These are phyloP conservation scores for Philotrypesis tridentata DNA, from an alignment of 1,140 invertebrate species.

Conservation along the genomic window DNA sequence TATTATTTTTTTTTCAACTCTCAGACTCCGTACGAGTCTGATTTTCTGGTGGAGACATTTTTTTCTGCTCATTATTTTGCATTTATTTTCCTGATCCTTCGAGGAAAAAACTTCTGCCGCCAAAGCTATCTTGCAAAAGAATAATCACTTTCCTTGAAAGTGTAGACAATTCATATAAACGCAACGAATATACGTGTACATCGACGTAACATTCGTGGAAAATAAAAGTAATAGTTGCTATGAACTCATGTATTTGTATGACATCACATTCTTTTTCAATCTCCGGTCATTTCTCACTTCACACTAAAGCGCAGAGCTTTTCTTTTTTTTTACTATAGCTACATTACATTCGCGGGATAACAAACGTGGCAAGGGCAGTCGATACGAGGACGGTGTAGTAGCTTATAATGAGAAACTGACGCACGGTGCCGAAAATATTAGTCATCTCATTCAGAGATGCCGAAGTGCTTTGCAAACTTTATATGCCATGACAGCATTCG, in stretches of 20 bases:
- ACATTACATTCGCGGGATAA: slow-evolving; percentile 19
- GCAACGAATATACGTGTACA: not conserved
- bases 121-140: not conserved
- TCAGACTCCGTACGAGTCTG: no score
- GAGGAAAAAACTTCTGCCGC: not conserved
- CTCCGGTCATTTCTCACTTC: not conserved
- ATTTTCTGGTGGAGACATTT: no score
- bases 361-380: no score
- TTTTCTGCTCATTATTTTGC: not conserved
- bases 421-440: slow-evolving; percentile 33
- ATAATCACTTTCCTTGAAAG: not conserved
- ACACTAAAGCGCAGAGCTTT: not conserved
- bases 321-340: slow-evolving; percentile 50
- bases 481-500: not conserved
- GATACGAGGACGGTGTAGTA: no score
- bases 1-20: no score
- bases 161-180: not conserved
- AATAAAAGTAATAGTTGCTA: slow-evolving; percentile 42
- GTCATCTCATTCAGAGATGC: not conserved
- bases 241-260: slow-evolving; percentile 24
- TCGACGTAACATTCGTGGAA: not conserved
- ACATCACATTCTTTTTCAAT: slow-evolving; percentile 21
- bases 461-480: not conserved
- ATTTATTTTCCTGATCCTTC: not conserved
- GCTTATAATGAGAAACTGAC: not conserved